Base-by-base conservation (phyloP, 2,797 vertebrate species). In the Centropyge bicolor region DNA sequence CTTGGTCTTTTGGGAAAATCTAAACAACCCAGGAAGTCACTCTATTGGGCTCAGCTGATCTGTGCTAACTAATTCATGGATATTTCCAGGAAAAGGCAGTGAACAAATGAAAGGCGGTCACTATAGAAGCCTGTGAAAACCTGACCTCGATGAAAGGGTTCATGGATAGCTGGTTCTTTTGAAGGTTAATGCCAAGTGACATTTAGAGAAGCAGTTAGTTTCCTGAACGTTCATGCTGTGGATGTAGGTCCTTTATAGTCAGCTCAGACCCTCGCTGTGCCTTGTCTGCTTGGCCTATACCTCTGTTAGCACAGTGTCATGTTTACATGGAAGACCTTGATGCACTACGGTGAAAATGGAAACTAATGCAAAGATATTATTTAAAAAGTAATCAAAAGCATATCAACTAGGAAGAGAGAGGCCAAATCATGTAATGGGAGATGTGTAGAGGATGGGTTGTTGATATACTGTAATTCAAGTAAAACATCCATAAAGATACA, bases 61-160 rank as follows among this genome's bases (percentile, higher is more conserved):
- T 65, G 38, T 69, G 73, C 79, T 89, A 83, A 90, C 78, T 88
- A 89, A 91, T 93, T 92, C 45, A 65, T 90, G 73, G 59, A 68
- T 57, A 59, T 86, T 91, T 91, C 78, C 65, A 73, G 81, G 83
- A 90, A 91, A 91, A 71, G 55, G 45, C 38, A 20, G 61, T 7
- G 62, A 86, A 75, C 74, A 86, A 86, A 84, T 66, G 68, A 75
- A 31, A 74, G 64, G 56, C 63, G 22, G 80, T 80, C 65, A 45
- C 76, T 73, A 27, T 59, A 76, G 64, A 62, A 71, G 74, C 40
- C 60, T 45, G 3, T 0, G 74, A 78, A 86, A 76, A 77, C 51
- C 64, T 76, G 61, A 86, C 71, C 72, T 51, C 19, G 5, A 60
- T 83, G 67, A 86, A 83, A 72, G 70, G 61, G 78, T 70, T 80